Percentiles rank a stretch among this genome's conserved stretches.
Evolutionary conservation across 1,140 invertebrate species (phyloP).

Genomic region (Ostrea edulis): DNA sequence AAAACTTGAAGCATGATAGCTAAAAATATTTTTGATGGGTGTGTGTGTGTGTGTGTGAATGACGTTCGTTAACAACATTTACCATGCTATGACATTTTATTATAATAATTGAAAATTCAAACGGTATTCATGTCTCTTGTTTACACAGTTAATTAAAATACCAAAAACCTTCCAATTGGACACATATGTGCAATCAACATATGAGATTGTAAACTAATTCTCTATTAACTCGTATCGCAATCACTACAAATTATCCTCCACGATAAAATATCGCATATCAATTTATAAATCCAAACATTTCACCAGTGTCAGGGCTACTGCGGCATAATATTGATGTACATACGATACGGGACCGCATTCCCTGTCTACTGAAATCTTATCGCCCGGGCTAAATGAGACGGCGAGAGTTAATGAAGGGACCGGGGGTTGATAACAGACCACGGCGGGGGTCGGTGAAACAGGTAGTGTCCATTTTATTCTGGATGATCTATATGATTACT

Average conservation of each 20-base stretch:
- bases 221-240: slow-evolving; percentile 14
- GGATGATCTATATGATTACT: background rate
- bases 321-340: slow-evolving; percentile 25
- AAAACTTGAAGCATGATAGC: no score
- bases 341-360: slow-evolving; percentile 20
- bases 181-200: background rate
- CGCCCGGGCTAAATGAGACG: slow-evolving; percentile 5
- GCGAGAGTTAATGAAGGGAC: slow-evolving; percentile 30
- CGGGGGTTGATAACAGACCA: slow-evolving; percentile 23
- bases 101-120: background rate
- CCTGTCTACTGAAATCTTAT: slow-evolving; percentile 4
- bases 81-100: background rate
- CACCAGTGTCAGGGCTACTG: background rate
- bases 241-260: slow-evolving; percentile 28
- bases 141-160: background rate
- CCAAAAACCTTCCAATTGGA: background rate
- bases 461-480: background rate
- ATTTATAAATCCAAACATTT: slow-evolving; percentile 36
- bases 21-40: no score
- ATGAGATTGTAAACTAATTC: slow-evolving; percentile 9
- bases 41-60: no score
- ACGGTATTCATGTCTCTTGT: background rate
- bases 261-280: slow-evolving; percentile 14
- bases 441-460: slow-evolving; percentile 3
- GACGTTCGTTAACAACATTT: no score